phyloP scores from a whole-genome alignment of 2,797 vertebrate species.

The Neostethus bicornis region DNA sequence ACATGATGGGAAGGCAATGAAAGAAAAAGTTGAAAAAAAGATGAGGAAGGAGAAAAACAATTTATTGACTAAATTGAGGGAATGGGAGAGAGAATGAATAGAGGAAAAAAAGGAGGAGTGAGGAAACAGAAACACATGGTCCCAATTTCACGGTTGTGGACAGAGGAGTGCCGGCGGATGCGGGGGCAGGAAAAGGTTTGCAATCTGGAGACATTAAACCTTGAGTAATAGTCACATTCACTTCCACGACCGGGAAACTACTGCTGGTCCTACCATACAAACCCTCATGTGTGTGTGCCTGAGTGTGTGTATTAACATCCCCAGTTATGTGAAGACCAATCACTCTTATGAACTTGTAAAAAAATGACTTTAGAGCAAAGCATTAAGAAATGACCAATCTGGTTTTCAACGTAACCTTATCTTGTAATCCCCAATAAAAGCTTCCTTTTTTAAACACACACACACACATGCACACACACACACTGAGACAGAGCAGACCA shows the following conservation, averaged over 20 bases:
- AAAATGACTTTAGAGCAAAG: background rate
- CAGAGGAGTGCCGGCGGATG: constrained; percentile 78
- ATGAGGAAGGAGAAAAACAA: constrained; percentile 4
- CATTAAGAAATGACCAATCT: too few species aligned
- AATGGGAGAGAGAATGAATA: constrained; percentile 13
- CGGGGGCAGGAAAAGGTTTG: constrained; percentile 76
- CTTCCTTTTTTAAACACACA: background rate
- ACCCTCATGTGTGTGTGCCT: background rate
- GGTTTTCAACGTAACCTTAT: too few species aligned
- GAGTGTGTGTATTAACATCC: background rate
- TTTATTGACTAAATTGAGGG: constrained; percentile 7
- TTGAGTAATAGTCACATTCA: constrained; percentile 78
- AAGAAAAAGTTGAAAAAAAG: background rate
- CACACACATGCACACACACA: constrained; percentile 32
- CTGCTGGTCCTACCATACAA: constrained; percentile 18
- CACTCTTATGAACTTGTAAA: background rate
- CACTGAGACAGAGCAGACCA: constrained; percentile 58
- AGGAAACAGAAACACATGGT: constrained; percentile 73
- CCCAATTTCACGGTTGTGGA: constrained; percentile 80
- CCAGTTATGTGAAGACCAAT: constrained; percentile 8
- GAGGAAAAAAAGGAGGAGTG: constrained; percentile 15
- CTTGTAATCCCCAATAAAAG: background rate
- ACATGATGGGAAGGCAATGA: background rate
- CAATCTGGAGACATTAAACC: constrained; percentile 83
- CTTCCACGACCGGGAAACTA: constrained; percentile 76